Evolutionary conservation across 1,140 invertebrate genomes (phyloP).

Genomic region (Dreissena rostriformis): DNA sequence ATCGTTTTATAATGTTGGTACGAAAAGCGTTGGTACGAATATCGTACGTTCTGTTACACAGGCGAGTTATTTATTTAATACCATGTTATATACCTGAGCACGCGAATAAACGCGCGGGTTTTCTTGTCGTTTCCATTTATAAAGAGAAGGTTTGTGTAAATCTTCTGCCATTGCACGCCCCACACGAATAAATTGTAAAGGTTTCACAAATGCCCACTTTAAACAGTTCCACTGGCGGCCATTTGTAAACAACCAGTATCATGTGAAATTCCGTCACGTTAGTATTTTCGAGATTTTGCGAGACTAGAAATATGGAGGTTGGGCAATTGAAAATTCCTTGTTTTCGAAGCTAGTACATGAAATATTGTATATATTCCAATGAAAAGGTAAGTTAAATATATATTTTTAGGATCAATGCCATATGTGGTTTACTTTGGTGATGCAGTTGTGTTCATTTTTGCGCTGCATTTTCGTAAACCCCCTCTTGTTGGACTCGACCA

Average conservation of each 20-base stretch:
- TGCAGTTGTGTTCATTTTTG: too few relatives aligned
- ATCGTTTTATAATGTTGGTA: too few relatives aligned
- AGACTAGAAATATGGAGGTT: conserved; percentile 54
- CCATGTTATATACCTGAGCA: conserved; percentile 52
- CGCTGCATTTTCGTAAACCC: neutral
- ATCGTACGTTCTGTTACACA: too few relatives aligned
- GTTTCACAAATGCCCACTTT: neutral
- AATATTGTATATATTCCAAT: too few relatives aligned
- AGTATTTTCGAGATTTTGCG: neutral
- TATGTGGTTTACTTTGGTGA: too few relatives aligned
- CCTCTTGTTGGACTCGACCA: conserved; percentile 3
- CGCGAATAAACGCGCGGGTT: conserved; percentile 62
- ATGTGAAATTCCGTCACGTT: conserved; percentile 16
- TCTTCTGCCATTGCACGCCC: conserved; percentile 35
- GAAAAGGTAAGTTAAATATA: too few relatives aligned
- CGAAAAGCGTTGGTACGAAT: too few relatives aligned
- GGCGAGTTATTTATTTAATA: neutral
- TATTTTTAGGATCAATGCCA: too few relatives aligned
- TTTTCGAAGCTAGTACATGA: too few relatives aligned
- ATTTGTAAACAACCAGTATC: conserved; percentile 59
- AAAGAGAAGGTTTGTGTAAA: conserved; percentile 57
- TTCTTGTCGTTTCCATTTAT: conserved; percentile 63
- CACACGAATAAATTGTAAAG: neutral
- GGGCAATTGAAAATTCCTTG: conserved; percentile 17
- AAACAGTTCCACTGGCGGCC: conserved; percentile 21